A percentile compares a stretch with the other conserved stretches of the same genome.
Conservation (phyloP, 1,140 invertebrate species). For the Cydia fagiglandana region DNA sequence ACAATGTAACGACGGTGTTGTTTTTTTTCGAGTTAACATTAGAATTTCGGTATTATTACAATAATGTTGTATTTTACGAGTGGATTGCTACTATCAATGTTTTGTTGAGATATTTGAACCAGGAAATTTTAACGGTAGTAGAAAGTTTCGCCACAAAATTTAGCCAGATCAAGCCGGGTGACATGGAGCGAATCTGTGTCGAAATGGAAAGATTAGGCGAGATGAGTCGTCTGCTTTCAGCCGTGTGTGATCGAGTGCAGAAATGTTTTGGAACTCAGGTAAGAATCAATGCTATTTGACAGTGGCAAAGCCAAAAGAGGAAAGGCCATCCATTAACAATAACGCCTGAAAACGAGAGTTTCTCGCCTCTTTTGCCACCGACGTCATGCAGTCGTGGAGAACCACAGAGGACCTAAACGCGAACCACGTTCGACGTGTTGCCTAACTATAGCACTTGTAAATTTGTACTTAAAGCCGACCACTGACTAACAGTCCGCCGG, state of each 20-base stretch:
- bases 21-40: neutral
- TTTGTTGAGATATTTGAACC: neutral
- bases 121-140: neutral
- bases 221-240: neutral
- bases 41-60: neutral
- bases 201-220: neutral
- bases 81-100: neutral
- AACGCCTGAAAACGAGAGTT: no score
- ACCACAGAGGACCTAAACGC: no score
- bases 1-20: neutral
- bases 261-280: conserved; percentile 17
- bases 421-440: no score
- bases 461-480: no score
- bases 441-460: no score
- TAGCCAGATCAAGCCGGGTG: neutral
- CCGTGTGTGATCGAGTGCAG: neutral
- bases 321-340: no score
- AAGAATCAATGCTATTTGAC: no score
- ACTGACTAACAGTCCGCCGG: no score
- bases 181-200: neutral
- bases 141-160: neutral
- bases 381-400: no score
- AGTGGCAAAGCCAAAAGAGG: no score
- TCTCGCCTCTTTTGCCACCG: no score
- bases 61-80: neutral